Evolutionary conservation across 2,797 vertebrate species (phyloP), one percentile per base, ranked within the genome.

Genomic region (Crypturellus tataupa): DNA sequence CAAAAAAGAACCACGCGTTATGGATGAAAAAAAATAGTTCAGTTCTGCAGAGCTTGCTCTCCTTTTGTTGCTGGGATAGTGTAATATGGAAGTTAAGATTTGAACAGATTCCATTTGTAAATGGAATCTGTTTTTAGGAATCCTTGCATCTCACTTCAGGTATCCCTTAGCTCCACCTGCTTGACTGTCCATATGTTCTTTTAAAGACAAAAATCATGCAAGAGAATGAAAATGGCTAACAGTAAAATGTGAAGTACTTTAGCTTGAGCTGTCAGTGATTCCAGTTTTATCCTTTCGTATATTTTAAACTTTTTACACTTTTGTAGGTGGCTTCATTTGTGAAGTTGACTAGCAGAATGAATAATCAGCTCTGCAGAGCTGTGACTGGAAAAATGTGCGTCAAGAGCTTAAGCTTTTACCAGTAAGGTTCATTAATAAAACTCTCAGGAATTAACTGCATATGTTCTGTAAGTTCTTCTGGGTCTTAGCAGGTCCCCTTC

Each of bases 371-470:
- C 94, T 93, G 86, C 80, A 88, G 93, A 97, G 96, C 95, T 97
- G 97, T 98, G 98, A 97, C 97, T 97, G 96, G 97, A 85, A 91
- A 91, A 89, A 95, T 6, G 93, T 96, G 91, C 90, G 90, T 89
- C 95, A 97, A 98, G 97, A 95, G 97, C 97, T 97, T 97, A 97
- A 96, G 98, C 98, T 97, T 98, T 98, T 98, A 98, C 98, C 98
- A 98, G 98, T 98, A 98, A 98, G 98, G 98, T 99, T 99, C 98
- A 98, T 98, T 97, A 98, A 97, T 97, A 98, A 98, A 98, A 98
- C 98, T 99, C 99, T 99, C 99, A 99, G 99, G 99, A 99, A 99
- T 98, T 98, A 96, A 98, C 97, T 98, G 97, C 97, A 79, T 98
- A 94, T 97, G 95, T 98, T 98, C 96, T 98, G 29, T 96, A 98